Evolutionary conservation across 2,113 vertebrate genomes (phyloP), one percentile per base, ranked within the genome.

Genomic region (Semnornis frantzii): DNA sequence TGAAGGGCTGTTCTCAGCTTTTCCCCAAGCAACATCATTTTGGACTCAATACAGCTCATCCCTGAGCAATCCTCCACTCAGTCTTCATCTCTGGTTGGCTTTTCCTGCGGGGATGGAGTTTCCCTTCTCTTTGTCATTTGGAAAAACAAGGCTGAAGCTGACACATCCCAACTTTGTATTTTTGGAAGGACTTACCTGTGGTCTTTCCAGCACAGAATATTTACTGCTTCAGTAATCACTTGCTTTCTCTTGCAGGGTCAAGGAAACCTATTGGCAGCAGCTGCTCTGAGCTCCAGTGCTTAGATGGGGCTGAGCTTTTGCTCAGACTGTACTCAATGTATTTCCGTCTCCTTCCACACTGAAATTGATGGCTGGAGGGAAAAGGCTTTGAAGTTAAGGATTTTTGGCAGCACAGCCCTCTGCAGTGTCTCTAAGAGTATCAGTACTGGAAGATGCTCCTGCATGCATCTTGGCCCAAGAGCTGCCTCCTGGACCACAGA

Each of bases 381-480:
- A 80, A 85, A 33, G 10, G 17, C 59, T 76, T 85, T 48, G 57
- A 57, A 93, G 60, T 13, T 13, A 21, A 39, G 85, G 34, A 63
- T 63, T 85, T 82, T 1, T 9, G 44, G 75, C 30, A 31, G 39
- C 25, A 3, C 33, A 74, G 75, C 27, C 57, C 57, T 77, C 46
- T 42, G 74, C 1, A 2, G 9, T 34, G 24, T 27, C 21, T 50
- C 28, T 0, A 1, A 33, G 39, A 69, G 16, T 23, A 69, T 28
- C 31, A 2, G 1, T 46, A 11, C 17, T 5, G 15, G 33, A n/a
- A 63, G 52, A 63, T 44, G 34, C 27, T 94, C 39, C 54, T 3
- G 2, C 0, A 0, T 34, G 30, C n/a, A 15, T 30, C 62, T 54
- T 0, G 0, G 24, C 23, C 7, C 3, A 74, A 63, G 62, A 87